A percentile compares a stretch with the other conserved stretches of the same genome.
These are phyloP conservation scores for Brachionus rotundiformis DNA, from an alignment of 1,140 invertebrate species.

Conservation along the genomic window DNA sequence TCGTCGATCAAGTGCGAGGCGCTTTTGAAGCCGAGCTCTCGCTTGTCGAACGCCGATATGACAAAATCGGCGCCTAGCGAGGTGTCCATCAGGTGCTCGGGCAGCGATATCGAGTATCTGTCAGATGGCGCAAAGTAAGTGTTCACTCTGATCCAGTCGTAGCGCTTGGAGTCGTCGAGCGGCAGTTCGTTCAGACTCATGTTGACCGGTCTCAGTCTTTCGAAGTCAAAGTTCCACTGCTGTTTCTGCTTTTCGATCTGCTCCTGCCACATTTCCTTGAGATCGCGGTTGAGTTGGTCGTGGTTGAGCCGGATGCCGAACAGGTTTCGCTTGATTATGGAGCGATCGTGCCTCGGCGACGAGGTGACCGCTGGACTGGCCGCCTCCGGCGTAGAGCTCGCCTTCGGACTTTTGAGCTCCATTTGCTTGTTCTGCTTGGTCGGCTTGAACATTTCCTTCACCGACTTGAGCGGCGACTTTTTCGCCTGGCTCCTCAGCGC, in stretches of 20 bases:
- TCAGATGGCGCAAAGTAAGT: background rate
- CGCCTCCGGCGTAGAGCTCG: background rate
- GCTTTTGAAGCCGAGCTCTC: background rate
- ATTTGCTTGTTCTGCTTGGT: background rate
- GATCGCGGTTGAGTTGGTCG: slow-evolving; percentile 42
- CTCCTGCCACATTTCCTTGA: slow-evolving; percentile 39
- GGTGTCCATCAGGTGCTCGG: background rate
- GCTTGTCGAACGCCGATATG: slow-evolving; percentile 28
- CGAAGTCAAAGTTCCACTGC: slow-evolving; percentile 50
- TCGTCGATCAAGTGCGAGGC: background rate
- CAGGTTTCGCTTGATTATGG: slow-evolving; percentile 37
- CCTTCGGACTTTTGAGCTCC: background rate
- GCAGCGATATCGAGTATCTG: background rate
- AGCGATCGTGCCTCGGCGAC: background rate
- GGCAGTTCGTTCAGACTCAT: slow-evolving; percentile 7
- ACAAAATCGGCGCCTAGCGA: background rate
- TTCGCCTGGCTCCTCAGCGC: background rate
- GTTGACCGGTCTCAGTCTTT: slow-evolving; percentile 7
- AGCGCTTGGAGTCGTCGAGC: background rate
- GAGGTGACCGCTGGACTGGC: background rate
- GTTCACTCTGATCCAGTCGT: slow-evolving; percentile 35
- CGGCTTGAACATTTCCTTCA: slow-evolving; percentile 46
- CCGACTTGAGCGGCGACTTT: background rate
- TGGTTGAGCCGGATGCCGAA: slow-evolving; percentile 47
- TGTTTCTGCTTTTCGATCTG: slow-evolving; percentile 38